Evolutionary conservation across 1,140 invertebrate genomes (phyloP), one percentile per base, ranked within the genome.

Genomic region (Cataglyphis hispanica): DNA sequence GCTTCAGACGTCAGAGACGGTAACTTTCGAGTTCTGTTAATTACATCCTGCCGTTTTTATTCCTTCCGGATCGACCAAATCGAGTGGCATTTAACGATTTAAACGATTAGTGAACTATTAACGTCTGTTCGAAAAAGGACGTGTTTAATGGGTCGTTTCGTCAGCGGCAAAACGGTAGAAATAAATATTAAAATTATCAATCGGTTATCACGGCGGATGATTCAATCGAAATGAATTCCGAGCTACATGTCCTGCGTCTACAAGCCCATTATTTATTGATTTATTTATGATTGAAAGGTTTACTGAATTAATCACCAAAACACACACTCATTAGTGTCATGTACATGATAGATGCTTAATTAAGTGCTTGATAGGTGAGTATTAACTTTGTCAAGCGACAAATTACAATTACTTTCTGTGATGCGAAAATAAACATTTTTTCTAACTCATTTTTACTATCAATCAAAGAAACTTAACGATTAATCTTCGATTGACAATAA

Each of bases 11-110:
- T 53, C 53, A 69, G n/a, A 46, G 16, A 67, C 31, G 27, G 2
- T 40, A 53, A 56, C 31, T 56, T 69, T 25, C 16, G 16, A 67
- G 7, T 16, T 50, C 11, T 10, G 25, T 81, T 83, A 86, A 89
- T 91, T 87, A 46, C 67, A 89, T 91, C 74, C 78, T 84, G 78
- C 31, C 31, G 37, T 50, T 80, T 50, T 50, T 7, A 53, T 37
- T 53, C n/a, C 27, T 75, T 88, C 46, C 84, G 56, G 13, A 64
- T 69, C 43, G 11, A n/a, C 81, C 86, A 87, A 88, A 88, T 70
- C 16, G 46, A 37, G 64, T 1, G 11, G 11, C 37, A 19, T 72
- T 46, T 25, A 58, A 53, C 16, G 37, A 53, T 37, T n/a, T 25
- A 25, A 66, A 86, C 22, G n/a, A 13, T 22, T 6, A 13, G 3